Evolutionary conservation across 2,797 vertebrate species (phyloP), one percentile per base, ranked within the genome.

Genomic region (Cossypha caffra): DNA sequence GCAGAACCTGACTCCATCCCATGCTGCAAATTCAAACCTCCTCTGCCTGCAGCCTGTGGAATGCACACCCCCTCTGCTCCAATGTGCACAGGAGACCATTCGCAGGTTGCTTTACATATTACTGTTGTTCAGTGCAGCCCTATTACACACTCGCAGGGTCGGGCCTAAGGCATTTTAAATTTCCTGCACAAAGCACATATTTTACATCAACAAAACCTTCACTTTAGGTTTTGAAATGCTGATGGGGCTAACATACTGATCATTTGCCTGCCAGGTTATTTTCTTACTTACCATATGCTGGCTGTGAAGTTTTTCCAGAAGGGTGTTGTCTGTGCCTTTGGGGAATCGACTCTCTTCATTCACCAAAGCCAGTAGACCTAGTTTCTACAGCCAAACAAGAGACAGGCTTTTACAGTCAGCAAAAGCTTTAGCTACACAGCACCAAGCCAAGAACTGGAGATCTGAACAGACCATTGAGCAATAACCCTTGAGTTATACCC

Each of bases 281-380:
- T 90, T 93, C 68, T 96, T 93, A 95, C 99, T 98, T 96, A 99
- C 99, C 59, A 98, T 98, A 50, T 99, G 99, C 87, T 99, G 98
- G 90, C 98, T 99, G 98, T 99, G 98, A 83, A 99, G 98, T 93
- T 99, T 99, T 98, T 99, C 99, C 97, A 99, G 96, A 63, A 99
- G 98, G 94, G 99, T 99, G 98, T 98, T 98, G 98, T 99, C 99
- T 11, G 98, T 99, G 96, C 99, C 99, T 98, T 99, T 99, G 82
- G 99, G 99, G 95, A 99, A 99, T 93, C 99, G 98, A 95, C 99
- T 99, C 95, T 99, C 99, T 96, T 99, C 99, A 78, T 99, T 99
- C 97, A 99, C 99, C 94, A 99, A 98, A 96, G 99, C 98, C 98
- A 99, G 98, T 91, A 99, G 98, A 95, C 99, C 99, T 97, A 99